Evolutionary conservation across 2,888 invertebrate genomes (phyloP), one percentile per base, ranked within the genome.

Genomic region (Deilephila elpenor): DNA sequence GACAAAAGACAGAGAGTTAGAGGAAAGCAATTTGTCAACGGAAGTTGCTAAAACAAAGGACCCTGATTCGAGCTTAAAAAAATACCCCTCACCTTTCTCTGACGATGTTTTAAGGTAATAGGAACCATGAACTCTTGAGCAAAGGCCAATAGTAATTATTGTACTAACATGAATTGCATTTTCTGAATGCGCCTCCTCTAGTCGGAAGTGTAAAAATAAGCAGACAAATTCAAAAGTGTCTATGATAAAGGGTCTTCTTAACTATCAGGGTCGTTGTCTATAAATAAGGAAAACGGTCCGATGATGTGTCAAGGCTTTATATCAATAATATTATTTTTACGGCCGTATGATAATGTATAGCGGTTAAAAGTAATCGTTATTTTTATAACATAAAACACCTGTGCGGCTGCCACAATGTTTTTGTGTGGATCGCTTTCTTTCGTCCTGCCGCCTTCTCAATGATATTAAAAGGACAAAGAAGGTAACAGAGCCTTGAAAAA

Each of bases 231-330:
- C 75, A 82, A 80, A 81, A 80, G 76, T 80, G 82, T 79, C 79
- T 83, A 84, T 86, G 81, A 84, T 83, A 75, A 82, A 87, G 88
- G 85, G 84, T 82, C 84, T 83, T 78, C 79, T 84, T 80, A 85
- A 76, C 78, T 80, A 80, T 88, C 88, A 89, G 83, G 89, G 88
- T 76, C 88, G 78, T 85, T 83, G 82, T 80, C 82, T 84, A 86
- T 83, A 81, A 86, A 92, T 84, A 86, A 93, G 92, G 92, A 92
- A 93, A 92, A 90, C 84, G 84, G 83, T 83, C 80, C 78, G 82
- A 81, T 84, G 81, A 87, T 82, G 82, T 86, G 85, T 86, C 91
- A 91, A 91, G 90, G 90, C 76, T 89, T 79, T 78, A 77, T 80
- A 86, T 85, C 84, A 87, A 81, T 86, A 85, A 84, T 79, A 80